phyloP scores from a whole-genome alignment of 2,797 vertebrate genomes.

The Anguilla marmorata region DNA sequence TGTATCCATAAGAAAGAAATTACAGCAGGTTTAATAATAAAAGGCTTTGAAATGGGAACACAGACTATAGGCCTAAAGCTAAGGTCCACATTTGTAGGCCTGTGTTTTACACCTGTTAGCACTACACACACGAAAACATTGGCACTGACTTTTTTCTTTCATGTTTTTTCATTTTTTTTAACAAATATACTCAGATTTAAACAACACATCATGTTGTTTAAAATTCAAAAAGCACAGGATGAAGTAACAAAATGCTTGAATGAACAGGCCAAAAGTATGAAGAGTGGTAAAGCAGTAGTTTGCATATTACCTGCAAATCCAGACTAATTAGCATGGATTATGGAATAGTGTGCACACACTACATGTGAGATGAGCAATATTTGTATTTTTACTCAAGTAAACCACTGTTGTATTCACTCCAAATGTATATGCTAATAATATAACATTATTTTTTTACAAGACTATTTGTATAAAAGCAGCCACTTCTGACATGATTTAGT shows the following conservation, averaged over 20 bases:
- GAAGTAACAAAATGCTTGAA: slow-evolving; percentile 19
- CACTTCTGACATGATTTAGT: slow-evolving; percentile 16
- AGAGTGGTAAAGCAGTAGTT: slow-evolving; percentile 14
- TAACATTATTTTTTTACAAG: slow-evolving; percentile 15
- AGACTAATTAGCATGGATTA: slow-evolving; percentile 13
- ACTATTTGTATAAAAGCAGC: slow-evolving; percentile 14
- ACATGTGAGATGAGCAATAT: slow-evolving; percentile 10
- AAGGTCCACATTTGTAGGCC: slow-evolving; percentile 69
- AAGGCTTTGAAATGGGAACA: slow-evolving; percentile 58
- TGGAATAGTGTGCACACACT: slow-evolving; percentile 1
- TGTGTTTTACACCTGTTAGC: slow-evolving; percentile 70
- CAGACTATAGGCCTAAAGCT: slow-evolving; percentile 64
- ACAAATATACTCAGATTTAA: slow-evolving; percentile 20
- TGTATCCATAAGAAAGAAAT: slow-evolving; percentile 77
- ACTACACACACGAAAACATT: slow-evolving; percentile 74
- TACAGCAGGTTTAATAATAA: slow-evolving; percentile 75
- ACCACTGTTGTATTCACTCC: slow-evolving; percentile 1
- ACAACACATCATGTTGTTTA: slow-evolving; percentile 28
- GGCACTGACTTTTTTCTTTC: slow-evolving; percentile 66
- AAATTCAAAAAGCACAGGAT: slow-evolving; percentile 21
- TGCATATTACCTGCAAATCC: slow-evolving; percentile 23
- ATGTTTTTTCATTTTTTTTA: not conserved
- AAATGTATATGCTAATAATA: slow-evolving; percentile 10
- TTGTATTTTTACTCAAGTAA: not conserved
- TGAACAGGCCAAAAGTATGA: not conserved